Evolutionary conservation across 2,797 vertebrate species (phyloP).

Genomic region (Echiichthys vipera): DNA sequence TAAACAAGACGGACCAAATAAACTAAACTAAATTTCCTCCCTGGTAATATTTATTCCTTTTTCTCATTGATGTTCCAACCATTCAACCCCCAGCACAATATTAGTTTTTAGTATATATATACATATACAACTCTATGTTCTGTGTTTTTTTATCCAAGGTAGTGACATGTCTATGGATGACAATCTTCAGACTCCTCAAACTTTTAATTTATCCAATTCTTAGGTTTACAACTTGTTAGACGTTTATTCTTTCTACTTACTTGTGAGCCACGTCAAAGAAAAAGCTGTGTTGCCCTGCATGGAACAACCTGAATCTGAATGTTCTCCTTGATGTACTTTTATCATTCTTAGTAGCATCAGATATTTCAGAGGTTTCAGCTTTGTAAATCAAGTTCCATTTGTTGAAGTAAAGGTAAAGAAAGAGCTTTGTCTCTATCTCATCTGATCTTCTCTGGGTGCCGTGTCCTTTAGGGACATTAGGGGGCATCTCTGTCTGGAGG

Average conservation of each 20-base stretch:
- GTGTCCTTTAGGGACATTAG: slow-evolving; percentile 61
- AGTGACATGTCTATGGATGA: not conserved
- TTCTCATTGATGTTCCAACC: not conserved
- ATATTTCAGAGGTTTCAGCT: not conserved
- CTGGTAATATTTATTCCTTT: not conserved
- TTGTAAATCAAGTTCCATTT: slow-evolving; percentile 7
- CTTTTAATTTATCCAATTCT: not conserved
- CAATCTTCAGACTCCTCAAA: too few species aligned
- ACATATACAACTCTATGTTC: not conserved
- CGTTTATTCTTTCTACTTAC: not conserved
- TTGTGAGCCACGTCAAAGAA: not conserved
- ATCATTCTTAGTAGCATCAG: not conserved
- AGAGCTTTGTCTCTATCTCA: not conserved
- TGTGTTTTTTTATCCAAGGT: not conserved
- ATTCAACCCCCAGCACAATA: slow-evolving; percentile 1
- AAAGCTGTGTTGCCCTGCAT: not conserved
- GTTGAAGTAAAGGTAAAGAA: slow-evolving; percentile 9
- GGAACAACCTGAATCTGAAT: not conserved
- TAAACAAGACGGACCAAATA: not conserved
- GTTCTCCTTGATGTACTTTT: not conserved
- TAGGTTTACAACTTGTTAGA: not conserved
- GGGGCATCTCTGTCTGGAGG: slow-evolving; percentile 64
- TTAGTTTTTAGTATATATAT: not conserved
- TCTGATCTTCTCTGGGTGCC: not conserved
- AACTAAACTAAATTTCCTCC: not conserved